Conservation (phyloP, 2,797 vertebrate species). For the Pagetopsis macropterus region DNA sequence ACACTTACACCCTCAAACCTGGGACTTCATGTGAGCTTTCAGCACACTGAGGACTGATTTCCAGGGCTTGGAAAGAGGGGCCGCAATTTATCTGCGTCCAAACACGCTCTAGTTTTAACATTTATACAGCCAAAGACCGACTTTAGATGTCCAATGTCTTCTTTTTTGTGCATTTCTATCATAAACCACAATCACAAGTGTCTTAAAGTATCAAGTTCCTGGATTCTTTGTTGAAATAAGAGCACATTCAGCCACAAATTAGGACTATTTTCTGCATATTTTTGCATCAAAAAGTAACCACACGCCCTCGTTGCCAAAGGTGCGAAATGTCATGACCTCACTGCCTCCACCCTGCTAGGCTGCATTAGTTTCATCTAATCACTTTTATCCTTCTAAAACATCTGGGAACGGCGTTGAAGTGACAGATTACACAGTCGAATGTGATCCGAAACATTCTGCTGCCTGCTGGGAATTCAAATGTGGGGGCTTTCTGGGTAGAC, state of each 20-base stretch:
- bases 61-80: constrained; percentile 37
- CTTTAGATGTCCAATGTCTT: neutral
- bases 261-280: constrained; percentile 19
- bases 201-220: constrained; percentile 20
- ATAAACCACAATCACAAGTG: constrained; percentile 18
- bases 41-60: constrained; percentile 65
- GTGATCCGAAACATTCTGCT: constrained; percentile 50
- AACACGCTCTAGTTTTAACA: neutral
- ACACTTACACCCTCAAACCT: constrained; percentile 82
- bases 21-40: constrained; percentile 72
- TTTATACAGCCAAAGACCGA: neutral
- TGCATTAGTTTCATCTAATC: constrained; percentile 43
- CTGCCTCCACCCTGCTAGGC: constrained; percentile 23
- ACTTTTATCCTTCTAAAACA: constrained; percentile 58
- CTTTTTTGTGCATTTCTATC: constrained; percentile 4
- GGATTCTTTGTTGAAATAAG: constrained; percentile 16
- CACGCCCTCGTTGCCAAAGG: constrained; percentile 18
- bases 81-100: constrained; percentile 13
- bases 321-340: constrained; percentile 43
- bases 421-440: constrained; percentile 57
- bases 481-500: constrained; percentile 38
- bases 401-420: constrained; percentile 54
- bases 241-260: constrained; percentile 10
- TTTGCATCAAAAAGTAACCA: constrained; percentile 20
- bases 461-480: constrained; percentile 60